Conservation (phyloP, 2,797 vertebrate genomes). For the Neoniphon sammara region DNA sequence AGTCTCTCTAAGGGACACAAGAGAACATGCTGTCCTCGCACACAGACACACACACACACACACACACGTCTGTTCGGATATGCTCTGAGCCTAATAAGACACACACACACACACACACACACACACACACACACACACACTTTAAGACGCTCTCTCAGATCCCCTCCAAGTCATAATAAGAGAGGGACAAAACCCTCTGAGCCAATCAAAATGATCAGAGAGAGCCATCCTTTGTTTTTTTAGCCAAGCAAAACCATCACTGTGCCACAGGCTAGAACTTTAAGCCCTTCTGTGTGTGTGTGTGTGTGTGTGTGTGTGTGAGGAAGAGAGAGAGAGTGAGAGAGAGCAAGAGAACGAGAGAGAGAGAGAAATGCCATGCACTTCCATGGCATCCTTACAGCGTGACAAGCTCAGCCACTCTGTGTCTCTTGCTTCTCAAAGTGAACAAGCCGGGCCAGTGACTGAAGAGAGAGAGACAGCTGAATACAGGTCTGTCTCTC, state of each 20-base stretch:
- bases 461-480: neutral
- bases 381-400: no score
- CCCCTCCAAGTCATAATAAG: no score
- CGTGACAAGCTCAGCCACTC: neutral
- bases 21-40: neutral
- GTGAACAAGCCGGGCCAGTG: neutral
- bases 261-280: neutral
- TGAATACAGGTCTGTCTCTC: neutral
- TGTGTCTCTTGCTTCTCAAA: neutral
- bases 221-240: constrained; percentile 13
- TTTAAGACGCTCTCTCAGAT: no score
- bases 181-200: constrained; percentile 4
- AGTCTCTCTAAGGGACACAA: neutral
- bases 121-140: no score
- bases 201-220: constrained; percentile 36
- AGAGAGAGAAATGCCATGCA: no score
- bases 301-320: no score
- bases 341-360: no score
- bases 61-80: neutral
- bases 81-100: neutral
- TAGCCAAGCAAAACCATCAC: constrained; percentile 18
- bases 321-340: no score
- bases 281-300: neutral
- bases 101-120: no score
- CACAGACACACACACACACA: neutral